These are phyloP conservation scores for Labeo catla DNA, from an alignment of 2,113 vertebrate species.

Conservation along the genomic window DNA sequence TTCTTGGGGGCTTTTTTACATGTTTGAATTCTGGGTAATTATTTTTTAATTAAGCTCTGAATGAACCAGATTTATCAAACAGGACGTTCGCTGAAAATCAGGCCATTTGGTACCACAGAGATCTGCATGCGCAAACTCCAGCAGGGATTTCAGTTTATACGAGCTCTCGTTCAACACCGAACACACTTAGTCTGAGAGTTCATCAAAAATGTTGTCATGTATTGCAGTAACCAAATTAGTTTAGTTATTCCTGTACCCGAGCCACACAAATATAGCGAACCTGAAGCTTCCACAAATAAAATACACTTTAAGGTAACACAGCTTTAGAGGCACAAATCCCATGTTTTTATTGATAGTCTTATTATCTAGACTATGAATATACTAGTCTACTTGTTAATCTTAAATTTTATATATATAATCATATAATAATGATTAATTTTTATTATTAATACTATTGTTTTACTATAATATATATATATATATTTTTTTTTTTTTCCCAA, in stretches of 20 bases:
- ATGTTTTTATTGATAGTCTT: neutral
- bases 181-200: neutral
- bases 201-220: neutral
- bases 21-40: neutral
- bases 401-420: too few relatives aligned
- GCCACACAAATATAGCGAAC: too few relatives aligned
- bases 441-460: too few relatives aligned
- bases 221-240: neutral
- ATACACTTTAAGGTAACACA: neutral
- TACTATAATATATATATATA: too few relatives aligned
- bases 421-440: too few relatives aligned
- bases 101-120: slow-evolving; percentile 6
- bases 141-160: neutral
- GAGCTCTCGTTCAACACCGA: neutral
- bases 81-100: neutral
- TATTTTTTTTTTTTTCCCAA: too few relatives aligned
- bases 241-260: too few relatives aligned
- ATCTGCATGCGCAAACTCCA: neutral
- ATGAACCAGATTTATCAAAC: slow-evolving; percentile 30
- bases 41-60: slow-evolving; percentile 5
- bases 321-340: neutral
- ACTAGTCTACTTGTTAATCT: too few relatives aligned
- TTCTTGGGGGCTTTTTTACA: neutral
- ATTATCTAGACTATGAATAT: too few relatives aligned
- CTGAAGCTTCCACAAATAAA: too few relatives aligned